Base-by-base conservation (phyloP, 1,140 invertebrate species). In the Chelonus insularis region DNA sequence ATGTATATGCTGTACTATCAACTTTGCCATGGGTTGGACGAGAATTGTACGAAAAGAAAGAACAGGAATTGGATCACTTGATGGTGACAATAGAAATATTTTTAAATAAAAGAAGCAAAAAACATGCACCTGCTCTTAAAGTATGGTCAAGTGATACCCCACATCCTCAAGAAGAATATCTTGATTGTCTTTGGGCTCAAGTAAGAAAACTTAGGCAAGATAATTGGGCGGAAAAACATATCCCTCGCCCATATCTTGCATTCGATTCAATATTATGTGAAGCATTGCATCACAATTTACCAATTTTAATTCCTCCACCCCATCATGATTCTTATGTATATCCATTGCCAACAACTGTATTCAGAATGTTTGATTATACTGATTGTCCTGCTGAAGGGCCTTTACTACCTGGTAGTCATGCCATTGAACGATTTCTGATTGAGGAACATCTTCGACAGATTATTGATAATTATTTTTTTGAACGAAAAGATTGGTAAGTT, bases 221-320 rank as follows among this genome's bases (percentile, higher is more conserved):
- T 72, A 96, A 96, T 77, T 99, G 97, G 97, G 89, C 91, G 29
- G 97, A 99, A 75, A 96, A 96, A 73, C 96, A 98, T 77, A 97
- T 99, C 74, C 87, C 90, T 2, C 85, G 97, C 23, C 96, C 96
- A 0, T 99, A 99, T 76, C 82, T 97, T 11, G 93, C 94, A 0
- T 99, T 99, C 82, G 96, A 99, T 76, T 92, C 91, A 2, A 91
- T 95, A 55, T 76, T 99, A 6, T 96, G 93, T 82, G 96, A 98
- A 79, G 96, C 96, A 7, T 80, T 98, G 36, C 94, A 98, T 74
- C 96, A 99, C 72, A 96, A 95, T 79, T 84, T 99, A 57, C 96
- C 96, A 4, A 84, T 87, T 47, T 91, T 98, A 63, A 83, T 89
- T 43, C 88, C 92, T n/a, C 93, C 93, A 2, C 93, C 94, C 0